Conservation (phyloP, 1,140 invertebrate genomes). For the Brachionus asplanchnoidis region DNA sequence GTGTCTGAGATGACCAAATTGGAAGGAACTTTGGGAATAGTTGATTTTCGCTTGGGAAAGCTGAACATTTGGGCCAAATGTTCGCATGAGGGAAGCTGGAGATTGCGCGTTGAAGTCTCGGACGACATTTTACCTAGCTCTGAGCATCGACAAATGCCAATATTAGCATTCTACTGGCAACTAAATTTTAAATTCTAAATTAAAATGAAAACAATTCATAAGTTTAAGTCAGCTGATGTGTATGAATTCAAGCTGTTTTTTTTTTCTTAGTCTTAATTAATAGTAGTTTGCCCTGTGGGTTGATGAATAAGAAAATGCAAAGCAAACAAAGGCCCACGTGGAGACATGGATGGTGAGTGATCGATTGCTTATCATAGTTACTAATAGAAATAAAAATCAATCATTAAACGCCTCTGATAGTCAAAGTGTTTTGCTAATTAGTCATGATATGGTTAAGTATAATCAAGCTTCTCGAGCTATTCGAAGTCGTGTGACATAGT, state of each 20-base stretch:
- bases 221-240: neutral
- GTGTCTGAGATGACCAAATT: neutral
- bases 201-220: neutral
- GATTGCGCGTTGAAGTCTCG: neutral
- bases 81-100: neutral
- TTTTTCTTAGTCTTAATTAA: neutral
- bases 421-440: neutral
- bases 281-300: neutral
- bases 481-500: neutral
- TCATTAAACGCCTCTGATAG: neutral
- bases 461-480: neutral
- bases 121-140: neutral
- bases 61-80: neutral
- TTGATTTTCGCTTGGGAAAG: constrained; percentile 9
- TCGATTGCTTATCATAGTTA: neutral
- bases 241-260: neutral
- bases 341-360: neutral
- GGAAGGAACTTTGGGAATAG: constrained; percentile 18
- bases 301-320: neutral
- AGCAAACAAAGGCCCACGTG: neutral
- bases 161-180: neutral
- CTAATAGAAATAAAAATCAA: neutral
- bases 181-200: neutral
- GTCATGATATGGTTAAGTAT: neutral
- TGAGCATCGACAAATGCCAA: neutral